Base-by-base conservation (phyloP, 2,888 invertebrate species). In the Microchrysa polita region DNA sequence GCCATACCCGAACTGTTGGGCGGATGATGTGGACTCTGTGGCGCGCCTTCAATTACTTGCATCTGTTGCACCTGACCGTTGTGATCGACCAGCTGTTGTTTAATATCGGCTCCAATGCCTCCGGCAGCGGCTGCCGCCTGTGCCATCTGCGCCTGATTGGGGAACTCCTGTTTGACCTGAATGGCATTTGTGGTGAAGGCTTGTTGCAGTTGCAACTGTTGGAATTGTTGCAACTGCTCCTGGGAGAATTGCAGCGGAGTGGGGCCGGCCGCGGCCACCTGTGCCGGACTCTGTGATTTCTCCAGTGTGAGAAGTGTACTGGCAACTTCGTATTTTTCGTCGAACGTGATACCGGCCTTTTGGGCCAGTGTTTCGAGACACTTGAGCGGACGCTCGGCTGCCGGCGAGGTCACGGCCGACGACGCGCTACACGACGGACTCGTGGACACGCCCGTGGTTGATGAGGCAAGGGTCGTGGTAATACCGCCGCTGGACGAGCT, bases 261-360 rank as follows among this genome's bases (percentile, higher is more conserved):
- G 48, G 16, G 72, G 71, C 81, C 79, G 79, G 83, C 75, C 79
- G 83, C 75, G 84, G 82, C 80, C 80, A 83, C 83, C 79, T 84
- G 84, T 74, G 83, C 83, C 75, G 86, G 85, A 79, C 83, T 88
- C 80, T 88, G 89, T 77, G 88, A 88, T 80, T 89, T 90, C 80
- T 91, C 91, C 83, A 91, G 85, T 77, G 90, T 90, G 79, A 89
- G 82, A 79, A 89, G 82, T 73, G 87, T 89, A 78, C 89, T 90
- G 4, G 90, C 90, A 75, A 90, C 90, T 82, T 91, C 91, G 86
- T 91, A 91, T 83, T 91, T 91, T 82, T 91, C 91, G 81, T 91
- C 91, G 80, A 91, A 90, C 18, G 91, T 91, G 14, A 91, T 91
- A 1, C 91, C 91, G 67, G 91, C 91, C 78, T 91, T 91, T 80